phyloP scores from a whole-genome alignment of 2,113 vertebrate species.

The Camelus bactrianus region DNA sequence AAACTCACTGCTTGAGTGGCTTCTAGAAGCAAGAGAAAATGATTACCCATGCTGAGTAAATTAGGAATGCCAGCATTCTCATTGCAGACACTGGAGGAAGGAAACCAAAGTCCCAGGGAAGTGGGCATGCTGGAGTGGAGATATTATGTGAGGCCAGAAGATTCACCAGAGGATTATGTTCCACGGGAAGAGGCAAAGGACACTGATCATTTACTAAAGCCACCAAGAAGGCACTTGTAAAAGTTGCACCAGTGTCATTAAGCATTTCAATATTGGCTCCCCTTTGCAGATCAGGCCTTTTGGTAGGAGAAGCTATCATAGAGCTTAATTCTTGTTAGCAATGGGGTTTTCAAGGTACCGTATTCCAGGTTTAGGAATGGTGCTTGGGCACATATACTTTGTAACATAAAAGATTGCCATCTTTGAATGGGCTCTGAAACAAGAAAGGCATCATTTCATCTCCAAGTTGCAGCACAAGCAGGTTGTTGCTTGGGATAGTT shows the following conservation, averaged over 20 bases:
- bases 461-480: neutral
- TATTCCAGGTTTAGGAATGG: neutral
- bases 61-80: neutral
- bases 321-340: neutral
- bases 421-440: neutral
- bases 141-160: neutral
- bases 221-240: neutral
- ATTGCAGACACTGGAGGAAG: neutral
- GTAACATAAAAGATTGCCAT: neutral
- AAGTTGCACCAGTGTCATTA: neutral
- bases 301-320: neutral
- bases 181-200: neutral
- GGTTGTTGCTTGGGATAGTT: neutral
- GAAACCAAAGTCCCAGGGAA: neutral
- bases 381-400: neutral
- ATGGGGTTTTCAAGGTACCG: neutral
- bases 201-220: neutral
- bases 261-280: neutral
- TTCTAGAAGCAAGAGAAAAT: neutral
- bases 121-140: neutral
- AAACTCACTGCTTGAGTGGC: neutral
- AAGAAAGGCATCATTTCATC: neutral
- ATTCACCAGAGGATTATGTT: neutral
- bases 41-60: neutral
- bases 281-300: neutral